A percentile compares a stretch with the other conserved stretches of the same genome.
Conservation (phyloP, 2,113 vertebrate species). For the Vidua chalybeata region DNA sequence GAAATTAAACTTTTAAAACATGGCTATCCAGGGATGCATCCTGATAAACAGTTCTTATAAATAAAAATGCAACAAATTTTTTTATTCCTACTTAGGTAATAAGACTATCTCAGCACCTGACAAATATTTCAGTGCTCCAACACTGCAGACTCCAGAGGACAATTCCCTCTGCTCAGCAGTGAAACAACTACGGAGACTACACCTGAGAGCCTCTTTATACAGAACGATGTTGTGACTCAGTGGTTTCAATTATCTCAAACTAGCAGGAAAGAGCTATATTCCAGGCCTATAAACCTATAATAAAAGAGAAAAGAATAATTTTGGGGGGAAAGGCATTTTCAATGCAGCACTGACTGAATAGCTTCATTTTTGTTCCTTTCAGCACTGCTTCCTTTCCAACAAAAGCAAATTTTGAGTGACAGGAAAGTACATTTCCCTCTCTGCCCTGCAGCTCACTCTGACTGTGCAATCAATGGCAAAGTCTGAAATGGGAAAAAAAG, state of each 20-base stretch:
- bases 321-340: background rate
- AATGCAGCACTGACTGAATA: constrained; percentile 9
- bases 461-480: constrained; percentile 45
- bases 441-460: constrained; percentile 57
- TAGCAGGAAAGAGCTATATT: constrained; percentile 9
- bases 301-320: background rate
- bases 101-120: background rate
- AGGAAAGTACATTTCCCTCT: constrained; percentile 60
- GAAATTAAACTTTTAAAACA: background rate
- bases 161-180: background rate
- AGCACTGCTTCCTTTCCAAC: constrained; percentile 17
- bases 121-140: background rate
- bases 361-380: constrained; percentile 56
- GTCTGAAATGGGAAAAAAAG: constrained; percentile 18
- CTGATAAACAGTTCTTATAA: background rate
- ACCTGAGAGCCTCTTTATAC: background rate
- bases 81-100: background rate
- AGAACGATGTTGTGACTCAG: background rate
- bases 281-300: background rate
- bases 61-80: background rate
- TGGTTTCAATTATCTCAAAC: constrained; percentile 18
- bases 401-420: constrained; percentile 59
- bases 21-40: background rate
- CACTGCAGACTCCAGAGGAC: background rate
- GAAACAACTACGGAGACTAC: background rate